These are phyloP conservation scores for Sitta europaea DNA, from an alignment of 2,113 vertebrate species.

Conservation along the genomic window DNA sequence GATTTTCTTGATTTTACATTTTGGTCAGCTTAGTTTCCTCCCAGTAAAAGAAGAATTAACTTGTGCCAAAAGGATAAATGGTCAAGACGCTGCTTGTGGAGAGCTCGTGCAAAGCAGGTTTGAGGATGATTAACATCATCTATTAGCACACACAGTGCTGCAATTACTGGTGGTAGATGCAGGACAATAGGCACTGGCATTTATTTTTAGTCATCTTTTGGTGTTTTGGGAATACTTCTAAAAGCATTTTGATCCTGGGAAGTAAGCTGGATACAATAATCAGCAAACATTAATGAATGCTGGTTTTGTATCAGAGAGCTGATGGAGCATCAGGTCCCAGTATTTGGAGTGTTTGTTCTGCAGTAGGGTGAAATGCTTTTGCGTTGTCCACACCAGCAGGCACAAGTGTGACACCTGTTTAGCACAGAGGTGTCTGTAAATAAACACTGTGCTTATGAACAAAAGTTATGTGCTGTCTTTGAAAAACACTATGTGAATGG, in stretches of 20 bases:
- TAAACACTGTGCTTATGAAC: background rate
- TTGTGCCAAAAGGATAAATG: background rate
- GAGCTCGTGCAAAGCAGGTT: background rate
- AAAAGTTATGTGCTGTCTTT: background rate
- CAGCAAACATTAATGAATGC: background rate
- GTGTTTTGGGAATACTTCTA: background rate
- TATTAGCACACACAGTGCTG: background rate
- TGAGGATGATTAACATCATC: background rate
- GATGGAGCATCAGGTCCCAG: accelerated
- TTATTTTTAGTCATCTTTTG: background rate
- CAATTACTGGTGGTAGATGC: background rate
- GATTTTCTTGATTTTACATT: background rate
- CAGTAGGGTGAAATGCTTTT: background rate
- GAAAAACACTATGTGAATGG: background rate
- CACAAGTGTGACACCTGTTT: background rate
- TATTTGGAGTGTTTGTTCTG: background rate
- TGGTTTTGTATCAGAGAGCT: background rate
- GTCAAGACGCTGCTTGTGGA: background rate
- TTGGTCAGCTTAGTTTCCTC: background rate
- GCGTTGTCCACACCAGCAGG: background rate
- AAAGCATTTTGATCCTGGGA: background rate
- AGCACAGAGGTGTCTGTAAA: background rate
- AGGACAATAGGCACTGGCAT: background rate
- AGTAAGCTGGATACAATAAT: background rate
- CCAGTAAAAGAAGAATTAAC: background rate